These are phyloP conservation scores for Drosophila helvetica DNA, from an alignment of 2,888 invertebrate genomes.

Conservation along the genomic window DNA sequence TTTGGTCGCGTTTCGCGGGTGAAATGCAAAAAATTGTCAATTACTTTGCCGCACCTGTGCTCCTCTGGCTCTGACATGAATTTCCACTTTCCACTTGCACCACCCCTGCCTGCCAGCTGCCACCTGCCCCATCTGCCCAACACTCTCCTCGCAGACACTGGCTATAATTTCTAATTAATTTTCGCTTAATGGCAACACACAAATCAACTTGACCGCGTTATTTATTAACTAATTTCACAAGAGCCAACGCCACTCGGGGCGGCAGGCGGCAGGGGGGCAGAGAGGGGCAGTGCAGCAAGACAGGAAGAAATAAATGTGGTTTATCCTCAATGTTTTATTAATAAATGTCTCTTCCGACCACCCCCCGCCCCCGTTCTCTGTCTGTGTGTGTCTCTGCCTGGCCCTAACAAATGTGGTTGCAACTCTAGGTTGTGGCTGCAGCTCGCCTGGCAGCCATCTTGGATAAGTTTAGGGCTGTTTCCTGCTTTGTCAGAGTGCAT, in stretches of 20 bases:
- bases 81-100: conserved; percentile 48
- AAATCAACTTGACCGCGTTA: conserved; percentile 50
- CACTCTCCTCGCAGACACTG: background rate
- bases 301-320: conserved; percentile 38
- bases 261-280: background rate
- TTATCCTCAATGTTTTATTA: conserved; percentile 40
- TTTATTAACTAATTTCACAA: conserved; percentile 46
- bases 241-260: conserved; percentile 3
- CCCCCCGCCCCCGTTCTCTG: too few relatives aligned
- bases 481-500: conserved; percentile 33
- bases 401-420: background rate
- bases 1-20: conserved; percentile 15
- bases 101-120: background rate
- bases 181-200: conserved; percentile 47
- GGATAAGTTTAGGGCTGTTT: conserved; percentile 1
- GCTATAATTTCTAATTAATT: conserved; percentile 76
- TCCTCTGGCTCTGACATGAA: conserved; percentile 36
- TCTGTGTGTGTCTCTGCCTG: too few relatives aligned
- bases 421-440: background rate
- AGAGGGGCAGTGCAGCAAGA: conserved; percentile 1
- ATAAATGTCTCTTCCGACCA: conserved; percentile 22
- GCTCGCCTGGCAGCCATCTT: background rate
- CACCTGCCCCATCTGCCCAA: background rate
- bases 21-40: conserved; percentile 50
- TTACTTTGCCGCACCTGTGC: conserved; percentile 38